phyloP scores from a whole-genome alignment of 2,797 vertebrate species.

The Semaprochilodus insignis region DNA sequence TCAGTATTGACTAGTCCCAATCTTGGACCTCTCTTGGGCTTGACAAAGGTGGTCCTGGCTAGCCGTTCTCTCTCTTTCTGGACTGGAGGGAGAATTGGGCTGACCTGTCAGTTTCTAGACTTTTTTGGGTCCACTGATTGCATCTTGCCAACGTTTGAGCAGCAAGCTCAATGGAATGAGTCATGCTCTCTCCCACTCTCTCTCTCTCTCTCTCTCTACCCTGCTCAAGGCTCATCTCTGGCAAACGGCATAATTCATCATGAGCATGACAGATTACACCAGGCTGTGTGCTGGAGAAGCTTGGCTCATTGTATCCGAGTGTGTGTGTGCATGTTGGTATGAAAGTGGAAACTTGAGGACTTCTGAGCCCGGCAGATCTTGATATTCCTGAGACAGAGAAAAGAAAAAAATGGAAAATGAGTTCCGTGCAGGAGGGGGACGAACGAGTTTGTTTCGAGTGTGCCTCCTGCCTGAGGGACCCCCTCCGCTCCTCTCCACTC shows the following conservation, averaged over 20 bases:
- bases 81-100: no score
- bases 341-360: background rate
- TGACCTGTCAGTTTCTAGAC: background rate
- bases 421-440: conserved; percentile 14
- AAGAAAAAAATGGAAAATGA: background rate
- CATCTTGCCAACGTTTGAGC: conserved; percentile 37
- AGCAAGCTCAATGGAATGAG: conserved; percentile 47
- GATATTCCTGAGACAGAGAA: conserved; percentile 9
- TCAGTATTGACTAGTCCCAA: no score
- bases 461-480: conserved; percentile 37
- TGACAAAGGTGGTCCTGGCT: no score
- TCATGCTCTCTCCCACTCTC: conserved; percentile 32
- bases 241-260: conserved; percentile 76
- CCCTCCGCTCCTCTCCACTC: conserved; percentile 20
- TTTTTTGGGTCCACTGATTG: conserved; percentile 23
- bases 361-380: conserved; percentile 24
- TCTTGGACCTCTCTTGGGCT: no score
- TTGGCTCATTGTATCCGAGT: conserved; percentile 31
- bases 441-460: conserved; percentile 52
- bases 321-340: conserved; percentile 13
- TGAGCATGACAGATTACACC: conserved; percentile 78
- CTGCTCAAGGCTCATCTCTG: conserved; percentile 67
- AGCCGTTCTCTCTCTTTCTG: background rate
- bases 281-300: conserved; percentile 61
- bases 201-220: conserved; percentile 33